Evolutionary conservation across 2,888 invertebrate species (phyloP).

Genomic region (Microctonus aethiopoides): DNA sequence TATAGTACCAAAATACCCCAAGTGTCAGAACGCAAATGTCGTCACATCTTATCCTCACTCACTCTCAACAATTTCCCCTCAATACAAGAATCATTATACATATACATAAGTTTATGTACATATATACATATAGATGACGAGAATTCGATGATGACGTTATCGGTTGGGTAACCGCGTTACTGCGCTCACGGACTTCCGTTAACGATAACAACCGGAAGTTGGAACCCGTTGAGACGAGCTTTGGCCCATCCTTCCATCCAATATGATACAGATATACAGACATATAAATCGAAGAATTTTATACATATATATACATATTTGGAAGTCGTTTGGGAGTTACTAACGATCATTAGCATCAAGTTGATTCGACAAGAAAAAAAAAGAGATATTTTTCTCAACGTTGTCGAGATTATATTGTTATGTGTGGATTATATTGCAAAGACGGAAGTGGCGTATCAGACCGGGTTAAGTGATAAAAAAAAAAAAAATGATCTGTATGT

Average conservation of each 20-base stretch:
- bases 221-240: constrained; percentile 16
- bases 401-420: not conserved
- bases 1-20: not conserved
- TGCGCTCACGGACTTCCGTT: constrained; percentile 13
- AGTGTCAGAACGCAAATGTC: not conserved
- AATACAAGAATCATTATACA: not conserved
- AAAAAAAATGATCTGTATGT: not conserved
- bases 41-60: not conserved
- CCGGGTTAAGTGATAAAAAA: constrained; percentile 10
- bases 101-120: not conserved
- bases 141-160: constrained; percentile 13
- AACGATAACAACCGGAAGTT: constrained; percentile 41
- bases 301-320: not conserved
- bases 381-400: not conserved
- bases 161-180: not conserved
- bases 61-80: not conserved
- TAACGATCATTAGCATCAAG: constrained; percentile 25
- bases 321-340: not conserved
- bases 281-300: not conserved
- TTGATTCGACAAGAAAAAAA: not conserved
- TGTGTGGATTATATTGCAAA: not conserved
- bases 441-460: constrained; percentile 8
- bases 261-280: not conserved
- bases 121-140: too few relatives aligned
- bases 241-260: constrained; percentile 4